Evolutionary conservation across 2,888 invertebrate species (phyloP), one percentile per base, ranked within the genome.

Genomic region (Drosophila austrosaltans): DNA sequence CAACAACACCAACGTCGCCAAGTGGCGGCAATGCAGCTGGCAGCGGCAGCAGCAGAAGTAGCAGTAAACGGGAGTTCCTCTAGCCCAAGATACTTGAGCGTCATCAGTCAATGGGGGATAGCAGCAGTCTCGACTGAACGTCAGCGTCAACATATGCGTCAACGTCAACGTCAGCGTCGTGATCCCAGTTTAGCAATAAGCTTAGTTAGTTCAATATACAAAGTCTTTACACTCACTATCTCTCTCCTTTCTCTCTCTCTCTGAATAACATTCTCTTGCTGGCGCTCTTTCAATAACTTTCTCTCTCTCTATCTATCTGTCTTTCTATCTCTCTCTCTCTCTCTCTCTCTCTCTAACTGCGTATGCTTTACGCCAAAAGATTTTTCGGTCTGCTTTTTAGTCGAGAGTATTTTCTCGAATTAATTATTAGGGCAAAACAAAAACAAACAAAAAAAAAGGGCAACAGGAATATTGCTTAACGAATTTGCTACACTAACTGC

Each of bases 71-170:
- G 53, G 93, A 93, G 59, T 93, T 93, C 75, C 93, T 93, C 88
- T 93, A 93, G 92, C 93, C 92, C 82, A 92, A 91, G 82, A 92
- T 92, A 75, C 87, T 92, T 78, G 90, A 90, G 87, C 92, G 92
- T 75, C 92, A 92, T 91, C 92, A 90, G 82, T 91, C 92, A n/a
- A 53, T 44, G 20, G 83, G 91, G 81, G 91, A 92, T 77, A 90
- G 89, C 72, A 91, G 89, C 79, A 90, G 82, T 66, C 32, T 57
- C 58, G 59, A 74, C 65, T 68, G 65, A 65, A 16, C 16, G 42
- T 42, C 12, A 12, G 10, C 10, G 39, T 39, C 39, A 10, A 10
- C 39, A 10, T 39, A n/a, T 7, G 5, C 30, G 30, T 30, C 30
- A 30, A 6, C 44, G 7, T 16, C 44, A 25, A 48, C 48, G 48